Base-by-base conservation (phyloP, 2,888 invertebrate genomes). In the Rhabditoides inermis region DNA sequence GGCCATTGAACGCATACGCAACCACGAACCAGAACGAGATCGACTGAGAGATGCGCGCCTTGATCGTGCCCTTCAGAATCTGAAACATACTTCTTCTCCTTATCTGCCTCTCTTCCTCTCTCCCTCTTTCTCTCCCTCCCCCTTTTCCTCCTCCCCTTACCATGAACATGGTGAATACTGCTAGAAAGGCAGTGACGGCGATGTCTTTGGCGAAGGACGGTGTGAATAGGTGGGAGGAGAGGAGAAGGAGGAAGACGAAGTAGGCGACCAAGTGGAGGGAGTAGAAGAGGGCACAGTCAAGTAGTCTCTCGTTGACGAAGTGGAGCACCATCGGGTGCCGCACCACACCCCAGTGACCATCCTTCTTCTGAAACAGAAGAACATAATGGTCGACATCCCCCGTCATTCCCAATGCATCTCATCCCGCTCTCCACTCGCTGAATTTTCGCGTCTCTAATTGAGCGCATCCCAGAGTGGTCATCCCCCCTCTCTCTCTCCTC, bases 251-350 rank as follows among this genome's bases (percentile, higher is more conserved):
- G 44, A 74, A 73, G 22, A 56, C 3, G 51, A 70, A 69, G 54
- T 69, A 71, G 2, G 65, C 61, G n/a, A 62, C 15, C 15, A 64
- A 60, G 39, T 65, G 65, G 23, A 61, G 23, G 20, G 62, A 54
- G 52, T 73, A 73, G 51, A 70, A 69, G 15, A 63, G 36, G 2
- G 70, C 66, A 41, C 70, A 70, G 45, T 63, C 61, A 15, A 60
- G 40, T 10, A 64, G 46, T 23, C 60, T 57, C 45, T 68, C 69
- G 46, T 73, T 71, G 45, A 73, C 48, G 46, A 54, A 73, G 42
- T 73, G 70, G 28, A 73, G 53, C 28, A 73, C 62, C 45, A 65
- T 58, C 10, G 73, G 73, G 56, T 73, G 73, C n/a, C 66, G 58
- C 32, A 72, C 59, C 4, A 74, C 65, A 22, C 64, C 62, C 73